Percentiles rank a stretch among this genome's conserved stretches.
Evolutionary conservation across 2,888 invertebrate genomes (phyloP).

Genomic region (Hypselothyrea guttata): DNA sequence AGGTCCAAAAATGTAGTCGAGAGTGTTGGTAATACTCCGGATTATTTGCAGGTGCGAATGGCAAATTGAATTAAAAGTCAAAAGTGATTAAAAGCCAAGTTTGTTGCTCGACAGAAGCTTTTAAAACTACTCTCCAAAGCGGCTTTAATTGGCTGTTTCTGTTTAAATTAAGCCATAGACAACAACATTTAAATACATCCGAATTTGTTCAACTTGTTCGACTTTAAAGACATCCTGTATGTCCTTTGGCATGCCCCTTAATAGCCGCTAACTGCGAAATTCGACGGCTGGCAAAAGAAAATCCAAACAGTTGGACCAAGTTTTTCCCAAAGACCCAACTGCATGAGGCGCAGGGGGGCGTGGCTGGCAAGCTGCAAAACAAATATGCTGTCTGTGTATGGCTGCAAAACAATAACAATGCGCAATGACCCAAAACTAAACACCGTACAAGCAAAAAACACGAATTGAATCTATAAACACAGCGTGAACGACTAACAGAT

Average conservation of each 20-base stretch:
- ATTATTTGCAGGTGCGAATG: constrained; percentile 54
- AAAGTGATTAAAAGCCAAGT: constrained; percentile 60
- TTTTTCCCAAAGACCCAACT: not conserved
- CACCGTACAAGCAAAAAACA: constrained; percentile 36
- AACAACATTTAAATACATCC: too few relatives aligned
- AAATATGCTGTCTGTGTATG: constrained; percentile 58
- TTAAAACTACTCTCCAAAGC: constrained; percentile 27
- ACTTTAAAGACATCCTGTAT: too few relatives aligned
- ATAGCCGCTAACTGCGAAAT: too few relatives aligned
- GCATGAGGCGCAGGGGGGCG: constrained; percentile 1
- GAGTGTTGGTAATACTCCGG: constrained; percentile 32
- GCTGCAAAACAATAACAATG: constrained; percentile 67
- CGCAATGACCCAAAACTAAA: constrained; percentile 74
- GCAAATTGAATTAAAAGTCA: constrained; percentile 67
- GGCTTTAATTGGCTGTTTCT: not conserved
- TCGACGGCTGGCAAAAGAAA: not conserved
- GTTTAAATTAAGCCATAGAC: not conserved
- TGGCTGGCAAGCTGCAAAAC: constrained; percentile 37
- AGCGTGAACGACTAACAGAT: not conserved
- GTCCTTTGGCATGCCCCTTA: too few relatives aligned
- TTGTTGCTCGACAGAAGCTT: constrained; percentile 39
- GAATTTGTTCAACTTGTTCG: too few relatives aligned
- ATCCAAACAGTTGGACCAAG: not conserved
- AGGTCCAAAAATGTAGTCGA: constrained; percentile 4
- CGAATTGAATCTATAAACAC: not conserved